Percentiles rank a stretch among this genome's conserved stretches.
phyloP scores from a whole-genome alignment of 1,140 invertebrate genomes.

The Aphelenchoides besseyi region DNA sequence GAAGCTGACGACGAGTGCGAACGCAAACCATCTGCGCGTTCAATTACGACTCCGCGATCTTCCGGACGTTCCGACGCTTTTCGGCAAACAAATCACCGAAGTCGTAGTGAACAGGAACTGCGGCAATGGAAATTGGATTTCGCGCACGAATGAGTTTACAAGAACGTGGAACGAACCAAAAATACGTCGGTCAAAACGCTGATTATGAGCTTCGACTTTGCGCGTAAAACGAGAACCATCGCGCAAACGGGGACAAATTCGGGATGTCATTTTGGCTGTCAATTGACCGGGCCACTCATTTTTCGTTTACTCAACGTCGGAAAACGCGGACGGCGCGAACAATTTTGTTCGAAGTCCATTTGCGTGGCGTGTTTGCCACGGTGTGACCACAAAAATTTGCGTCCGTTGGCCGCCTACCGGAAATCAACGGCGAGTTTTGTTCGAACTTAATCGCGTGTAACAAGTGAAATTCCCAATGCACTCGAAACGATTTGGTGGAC shows the following conservation, averaged over 20 bases:
- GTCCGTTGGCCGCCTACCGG: not conserved
- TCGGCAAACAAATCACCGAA: not conserved
- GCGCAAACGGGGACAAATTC: not conserved
- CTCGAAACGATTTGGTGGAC: not conserved
- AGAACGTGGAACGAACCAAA: not conserved
- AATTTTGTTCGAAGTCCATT: not conserved
- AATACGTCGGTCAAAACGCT: not conserved
- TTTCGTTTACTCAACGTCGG: not conserved
- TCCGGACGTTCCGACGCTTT: not conserved
- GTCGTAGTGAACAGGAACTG: not conserved
- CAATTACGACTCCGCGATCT: too few relatives aligned
- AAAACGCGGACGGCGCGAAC: not conserved
- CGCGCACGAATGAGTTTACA: not conserved
- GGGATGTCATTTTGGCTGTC: not conserved
- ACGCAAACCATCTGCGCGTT: too few relatives aligned
- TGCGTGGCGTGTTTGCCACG: not conserved
- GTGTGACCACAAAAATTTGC: not conserved
- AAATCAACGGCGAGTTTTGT: not conserved
- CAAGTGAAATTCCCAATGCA: not conserved
- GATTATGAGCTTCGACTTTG: not conserved
- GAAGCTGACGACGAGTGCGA: too few relatives aligned
- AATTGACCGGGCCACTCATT: not conserved
- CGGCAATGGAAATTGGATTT: slow-evolving; percentile 1
- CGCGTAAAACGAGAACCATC: not conserved
- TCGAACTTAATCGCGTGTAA: not conserved